A percentile compares a stretch with the other conserved stretches of the same genome.
phyloP scores from a whole-genome alignment of 2,113 vertebrate genomes.

The Labeo catla region DNA sequence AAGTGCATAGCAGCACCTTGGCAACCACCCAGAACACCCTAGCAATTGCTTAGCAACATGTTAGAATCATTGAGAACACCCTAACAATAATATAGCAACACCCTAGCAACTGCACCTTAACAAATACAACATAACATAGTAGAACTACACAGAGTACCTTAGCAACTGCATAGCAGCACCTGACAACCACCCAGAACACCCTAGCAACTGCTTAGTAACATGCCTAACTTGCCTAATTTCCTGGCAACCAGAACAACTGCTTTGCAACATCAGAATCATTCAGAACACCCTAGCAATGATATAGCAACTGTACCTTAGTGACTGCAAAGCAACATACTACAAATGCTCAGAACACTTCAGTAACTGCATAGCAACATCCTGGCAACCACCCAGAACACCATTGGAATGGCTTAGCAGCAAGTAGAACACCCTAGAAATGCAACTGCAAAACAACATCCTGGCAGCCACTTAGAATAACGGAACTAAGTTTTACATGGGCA shows the following conservation, averaged over 20 bases:
- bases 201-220: too few relatives aligned
- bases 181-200: not conserved
- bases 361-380: not conserved
- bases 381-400: not conserved
- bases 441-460: not conserved
- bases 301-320: not conserved
- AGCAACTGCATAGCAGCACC: not conserved
- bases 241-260: too few relatives aligned
- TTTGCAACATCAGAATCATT: not conserved
- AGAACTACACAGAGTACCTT: not conserved
- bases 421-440: not conserved
- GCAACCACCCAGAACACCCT: not conserved
- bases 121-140: not conserved
- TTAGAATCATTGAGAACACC: not conserved
- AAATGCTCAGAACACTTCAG: not conserved
- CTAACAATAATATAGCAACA: not conserved
- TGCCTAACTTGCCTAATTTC: too few relatives aligned
- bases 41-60: not conserved
- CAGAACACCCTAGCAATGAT: not conserved
- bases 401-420: not conserved
- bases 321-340: not conserved
- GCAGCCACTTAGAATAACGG: not conserved
- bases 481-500: not conserved
- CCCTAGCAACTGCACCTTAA: not conserved
- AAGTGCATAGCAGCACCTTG: not conserved